Base-by-base conservation (phyloP, 2,113 vertebrate genomes). In the Alectura lathami region DNA sequence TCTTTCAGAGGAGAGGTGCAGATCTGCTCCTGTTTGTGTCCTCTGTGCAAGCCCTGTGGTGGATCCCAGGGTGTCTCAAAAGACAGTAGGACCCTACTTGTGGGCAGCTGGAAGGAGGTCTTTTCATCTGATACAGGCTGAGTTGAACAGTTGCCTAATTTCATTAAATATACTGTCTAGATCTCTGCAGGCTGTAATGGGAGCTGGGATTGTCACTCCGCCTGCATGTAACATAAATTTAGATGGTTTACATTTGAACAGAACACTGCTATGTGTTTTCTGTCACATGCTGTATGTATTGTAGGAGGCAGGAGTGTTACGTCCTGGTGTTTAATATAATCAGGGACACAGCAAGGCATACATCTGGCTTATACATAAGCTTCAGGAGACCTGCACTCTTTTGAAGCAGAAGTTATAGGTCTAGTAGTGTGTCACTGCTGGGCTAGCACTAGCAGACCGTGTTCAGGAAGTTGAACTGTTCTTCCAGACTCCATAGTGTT, bases 241-340 rank as follows among this genome's bases (percentile, higher is more conserved):
- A 42, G 53, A 18, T n/a, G 15, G 9, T 36, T 69, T 76, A 36
- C 1, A 0, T 36, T 72, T 30, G 36, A 84, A 14, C 23, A 34
- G 21, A 80, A 72, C 67, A 56, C 29, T 80, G 21, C 24, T 51
- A 6, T 9, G 4, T 66, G 34, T 66, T 34, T 50, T 76, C 20
- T 11, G 32, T 48, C 17, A 8, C 22, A 21, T 40, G 13, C 13
- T 83, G 11, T 34, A 22, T 3, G 13, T 13, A 66, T 21, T 6
- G 6, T 13, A 51, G 30, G 59, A 63, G 26, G 11, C 9, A 57
- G 18, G 22, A 67, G 3, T 17, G 32, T n/a, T n/a, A 67, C 51
- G 30, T 1, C 0, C 9, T 24, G 17, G 5, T 40, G 20, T 47
- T 48, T 38, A 21, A 26, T 26, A 38, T 16, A 5, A 29, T 13